Conservation (phyloP, 2,797 vertebrate genomes). For the Falco columbarius region DNA sequence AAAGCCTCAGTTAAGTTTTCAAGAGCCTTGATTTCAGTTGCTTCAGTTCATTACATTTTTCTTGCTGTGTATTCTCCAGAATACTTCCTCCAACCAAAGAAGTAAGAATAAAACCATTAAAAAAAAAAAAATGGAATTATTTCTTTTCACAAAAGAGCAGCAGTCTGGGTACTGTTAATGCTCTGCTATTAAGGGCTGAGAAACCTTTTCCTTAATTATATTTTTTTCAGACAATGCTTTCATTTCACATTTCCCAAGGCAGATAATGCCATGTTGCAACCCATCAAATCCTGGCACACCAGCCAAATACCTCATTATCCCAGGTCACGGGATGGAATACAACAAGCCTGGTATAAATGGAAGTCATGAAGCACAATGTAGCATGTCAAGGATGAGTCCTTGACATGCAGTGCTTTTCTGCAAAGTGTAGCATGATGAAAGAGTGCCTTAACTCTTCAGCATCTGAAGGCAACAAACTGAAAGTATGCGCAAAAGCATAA, state of each 20-base stretch:
- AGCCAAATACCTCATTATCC: conserved; percentile 23
- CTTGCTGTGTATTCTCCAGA: not conserved
- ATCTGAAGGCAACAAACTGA: not conserved
- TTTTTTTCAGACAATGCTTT: conserved; percentile 31
- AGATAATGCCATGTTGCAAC: conserved; percentile 40
- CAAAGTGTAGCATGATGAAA: not conserved
- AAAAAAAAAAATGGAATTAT: not conserved
- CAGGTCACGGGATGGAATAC: not conserved
- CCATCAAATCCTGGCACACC: not conserved
- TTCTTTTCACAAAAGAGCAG: conserved; percentile 7
- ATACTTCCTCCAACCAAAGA: not conserved
- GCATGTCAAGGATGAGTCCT: not conserved
- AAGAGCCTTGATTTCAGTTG: conserved; percentile 1
- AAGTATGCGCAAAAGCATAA: not conserved
- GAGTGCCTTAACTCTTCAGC: not conserved
- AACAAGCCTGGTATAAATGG: not conserved
- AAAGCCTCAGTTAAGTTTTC: not conserved
- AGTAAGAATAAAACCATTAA: not conserved
- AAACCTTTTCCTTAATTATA: conserved; percentile 32
- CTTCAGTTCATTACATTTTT: not conserved
- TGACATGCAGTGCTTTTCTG: not conserved
- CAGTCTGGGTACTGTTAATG: not conserved
- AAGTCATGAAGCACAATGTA: not conserved
- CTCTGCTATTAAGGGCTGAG: conserved; percentile 2
- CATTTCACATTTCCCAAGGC: conserved; percentile 42